Conservation (phyloP, 92 coral and sea anemone genomes). For the Parazoanthus darwini region DNA sequence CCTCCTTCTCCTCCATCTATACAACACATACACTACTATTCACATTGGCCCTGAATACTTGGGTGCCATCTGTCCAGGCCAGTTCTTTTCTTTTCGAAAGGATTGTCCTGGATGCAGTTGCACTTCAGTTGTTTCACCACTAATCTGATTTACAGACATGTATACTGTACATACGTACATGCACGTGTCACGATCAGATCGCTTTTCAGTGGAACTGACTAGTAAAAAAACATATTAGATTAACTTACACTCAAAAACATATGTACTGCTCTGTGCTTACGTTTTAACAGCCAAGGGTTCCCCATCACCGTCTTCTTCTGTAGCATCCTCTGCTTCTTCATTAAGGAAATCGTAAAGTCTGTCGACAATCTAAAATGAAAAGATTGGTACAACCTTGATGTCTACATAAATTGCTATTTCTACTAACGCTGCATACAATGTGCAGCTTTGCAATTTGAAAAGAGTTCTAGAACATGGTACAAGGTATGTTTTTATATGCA, state of each 20-base stretch:
- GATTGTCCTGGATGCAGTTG: no score
- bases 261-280: constrained; percentile 44
- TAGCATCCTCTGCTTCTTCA: constrained; percentile 69
- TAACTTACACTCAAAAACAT: background rate
- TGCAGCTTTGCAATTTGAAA: background rate
- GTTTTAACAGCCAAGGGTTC: constrained; percentile 85
- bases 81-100: no score
- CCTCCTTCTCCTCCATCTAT: no score
- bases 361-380: constrained; percentile 61
- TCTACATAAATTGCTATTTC: background rate
- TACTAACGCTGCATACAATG: background rate
- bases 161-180: no score
- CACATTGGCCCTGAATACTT: no score
- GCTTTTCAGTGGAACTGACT: no score
- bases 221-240: no score
- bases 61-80: no score
- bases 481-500: background rate
- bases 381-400: background rate
- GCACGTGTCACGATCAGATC: no score
- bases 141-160: no score
- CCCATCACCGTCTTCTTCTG: constrained; percentile 65
- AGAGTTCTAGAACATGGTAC: background rate
- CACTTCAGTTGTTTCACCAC: no score
- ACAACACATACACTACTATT: no score
- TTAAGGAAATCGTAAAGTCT: constrained; percentile 90